Evolutionary conservation across 92 coral and sea anemone genomes (phyloP).

Genomic region (Parazoanthus atlanticus): DNA sequence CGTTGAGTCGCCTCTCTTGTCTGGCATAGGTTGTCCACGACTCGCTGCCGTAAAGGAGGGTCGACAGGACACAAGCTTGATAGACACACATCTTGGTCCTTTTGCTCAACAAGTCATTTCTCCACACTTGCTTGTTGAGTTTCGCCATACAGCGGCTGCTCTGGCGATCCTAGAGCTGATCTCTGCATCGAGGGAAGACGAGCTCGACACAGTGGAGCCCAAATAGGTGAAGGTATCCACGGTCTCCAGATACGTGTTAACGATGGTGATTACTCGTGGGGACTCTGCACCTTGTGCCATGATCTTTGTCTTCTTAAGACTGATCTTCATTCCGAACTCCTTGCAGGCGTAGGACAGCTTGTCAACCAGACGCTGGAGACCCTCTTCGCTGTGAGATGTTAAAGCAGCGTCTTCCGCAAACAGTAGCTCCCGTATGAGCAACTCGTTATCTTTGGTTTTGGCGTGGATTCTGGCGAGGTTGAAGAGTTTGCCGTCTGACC

Average conservation of each 20-base stretch:
- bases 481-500: constrained; percentile 7
- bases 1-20: not conserved
- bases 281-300: constrained; percentile 47
- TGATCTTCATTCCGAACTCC: constrained; percentile 41
- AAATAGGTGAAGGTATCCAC: constrained; percentile 42
- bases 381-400: constrained; percentile 29
- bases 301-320: constrained; percentile 48
- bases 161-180: constrained; percentile 40
- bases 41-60: constrained; percentile 38
- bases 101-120: constrained; percentile 45
- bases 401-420: constrained; percentile 40
- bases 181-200: constrained; percentile 31
- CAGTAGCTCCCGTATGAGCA: constrained; percentile 36
- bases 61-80: constrained; percentile 46
- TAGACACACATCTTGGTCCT: constrained; percentile 42
- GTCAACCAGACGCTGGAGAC: constrained; percentile 32
- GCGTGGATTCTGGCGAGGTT: constrained; percentile 23
- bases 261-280: constrained; percentile 32
- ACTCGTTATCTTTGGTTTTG: constrained; percentile 29
- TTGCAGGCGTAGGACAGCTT: constrained; percentile 43
- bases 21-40: constrained; percentile 33
- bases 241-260: constrained; percentile 7
- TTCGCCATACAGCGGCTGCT: constrained; percentile 23
- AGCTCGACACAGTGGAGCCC: constrained; percentile 39
- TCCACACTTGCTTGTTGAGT: constrained; percentile 52